Base-by-base conservation (phyloP, 1,140 invertebrate species). In the Scaptomyza graminum region DNA sequence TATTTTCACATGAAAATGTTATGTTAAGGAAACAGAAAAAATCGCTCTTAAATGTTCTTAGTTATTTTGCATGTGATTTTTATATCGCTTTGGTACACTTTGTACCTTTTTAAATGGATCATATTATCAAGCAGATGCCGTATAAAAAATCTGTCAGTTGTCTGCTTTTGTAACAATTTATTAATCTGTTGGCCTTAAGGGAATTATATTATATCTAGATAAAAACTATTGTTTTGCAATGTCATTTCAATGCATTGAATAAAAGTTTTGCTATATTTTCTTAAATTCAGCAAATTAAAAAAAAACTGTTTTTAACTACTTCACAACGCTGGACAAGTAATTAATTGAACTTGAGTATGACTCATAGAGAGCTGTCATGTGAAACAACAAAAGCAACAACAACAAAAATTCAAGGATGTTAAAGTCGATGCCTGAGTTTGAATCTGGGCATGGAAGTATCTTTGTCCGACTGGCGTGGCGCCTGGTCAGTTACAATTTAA, bases 401-500 rank as follows among this genome's bases (percentile, higher is more conserved):
- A 57, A 18, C 25, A 5, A 28, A n/a, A 57, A n/a, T 57, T 57
- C 7, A 46, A 57, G 25, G 5, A 16, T 31, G 8, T 8, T 15
- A 11, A 11, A 9, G 13, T 7, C 3, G 7, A 18, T 18, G 7
- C 22, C 22, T 16, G 18, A 43, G 54, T 25, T 25, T 25, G 25
- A 7, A 5, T 13, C 3, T 22, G 18, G 25, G 44, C 12, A 7
- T 11, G 55, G 9, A 34, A 34, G 31, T 9, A 34, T 8, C 31
- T 34, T 28, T 28, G 28, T 28, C 59, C 28, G 28, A 31, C 28
- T 6, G 7, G 66, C 50, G 57, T 67, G 54, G 52, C 57, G 43
- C 47, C 46, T 37, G 44, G 57, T 49, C 64, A 74, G 49, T 49
- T 83, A 59, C 54, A 63, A 67, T 83, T 70, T 75, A 83, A 78